Percentiles rank a stretch among this genome's conserved stretches.
phyloP scores from a whole-genome alignment of 2,113 vertebrate genomes.

The Tupaia tana region DNA sequence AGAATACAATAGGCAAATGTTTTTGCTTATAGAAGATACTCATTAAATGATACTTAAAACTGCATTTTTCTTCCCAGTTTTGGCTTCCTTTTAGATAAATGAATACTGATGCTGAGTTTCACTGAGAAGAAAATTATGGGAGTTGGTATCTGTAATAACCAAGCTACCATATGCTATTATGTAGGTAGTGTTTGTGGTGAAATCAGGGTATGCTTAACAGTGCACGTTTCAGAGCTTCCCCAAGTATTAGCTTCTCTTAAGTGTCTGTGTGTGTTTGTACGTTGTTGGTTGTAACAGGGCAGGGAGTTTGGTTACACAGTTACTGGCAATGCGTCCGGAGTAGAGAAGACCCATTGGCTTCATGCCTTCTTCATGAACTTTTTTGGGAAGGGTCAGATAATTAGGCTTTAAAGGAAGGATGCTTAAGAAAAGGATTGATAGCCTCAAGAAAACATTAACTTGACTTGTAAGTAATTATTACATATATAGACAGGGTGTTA shows the following conservation, averaged over 20 bases:
- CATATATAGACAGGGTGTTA: background rate
- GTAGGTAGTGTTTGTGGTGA: background rate
- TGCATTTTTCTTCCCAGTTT: conserved; percentile 57
- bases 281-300: background rate
- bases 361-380: background rate
- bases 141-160: conserved; percentile 25
- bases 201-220: conserved; percentile 29
- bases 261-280: background rate
- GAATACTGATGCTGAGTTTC: conserved; percentile 48
- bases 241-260: background rate
- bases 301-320: background rate
- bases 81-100: conserved; percentile 58
- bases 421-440: conserved; percentile 50
- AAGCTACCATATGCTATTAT: background rate
- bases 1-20: conserved; percentile 43
- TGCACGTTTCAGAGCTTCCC: background rate
- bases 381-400: conserved; percentile 25
- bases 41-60: conserved; percentile 48
- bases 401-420: conserved; percentile 2
- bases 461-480: conserved; percentile 51
- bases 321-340: background rate
- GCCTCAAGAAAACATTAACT: conserved; percentile 48
- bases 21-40: conserved; percentile 49
- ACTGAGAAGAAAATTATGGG: conserved; percentile 47
- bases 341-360: background rate